Evolutionary conservation across 1,140 invertebrate genomes (phyloP), one percentile per base, ranked within the genome.

Genomic region (Sitobion miscanthi): DNA sequence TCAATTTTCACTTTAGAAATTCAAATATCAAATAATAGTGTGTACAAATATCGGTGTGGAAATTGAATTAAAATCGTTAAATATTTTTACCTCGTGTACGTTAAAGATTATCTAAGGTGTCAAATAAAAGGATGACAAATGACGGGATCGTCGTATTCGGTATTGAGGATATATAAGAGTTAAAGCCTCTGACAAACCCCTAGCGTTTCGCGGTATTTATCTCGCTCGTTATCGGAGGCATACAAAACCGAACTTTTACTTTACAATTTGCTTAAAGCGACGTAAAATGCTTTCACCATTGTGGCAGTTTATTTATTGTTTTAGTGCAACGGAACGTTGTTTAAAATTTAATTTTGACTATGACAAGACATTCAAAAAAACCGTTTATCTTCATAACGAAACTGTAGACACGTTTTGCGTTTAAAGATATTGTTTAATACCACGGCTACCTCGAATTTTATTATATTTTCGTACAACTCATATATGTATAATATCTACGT

Each of bases 231-330:
- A 89, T 23, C 45, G n/a, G 2, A 89, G 49, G 7, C 87, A 89
- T 89, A 54, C 30, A 89, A 89, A 54, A 52, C 52, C 35, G n/a
- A 54, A 89, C 21, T 89, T 89, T 54, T 89, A 89, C 35, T 20
- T 35, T 35, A 77, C 87, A 54, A 89, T 89, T 54, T 38, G n/a
- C 87, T 35, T 54, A 38, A 54, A 89, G 52, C 8, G 47, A 21
- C 20, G 47, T 89, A 23, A 89, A 52, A 89, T 11, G n/a, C 49
- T 54, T 54, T 1, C 49, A 11, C 52, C 14, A n/a, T 38, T 21
- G 17, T 54, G n/a, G 52, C 49, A 38, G n/a, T 35, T 89, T 89
- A 89, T 89, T 89, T 38, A 89, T 54, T 89, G 49, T 89, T 52
- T 23, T 54, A 54, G 35, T 54, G 52, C 20, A 54, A 38, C 20